Percentiles rank a stretch among this genome's conserved stretches.
phyloP scores from a whole-genome alignment of 2,797 vertebrate genomes.

The Rousettus madagascariensis region DNA sequence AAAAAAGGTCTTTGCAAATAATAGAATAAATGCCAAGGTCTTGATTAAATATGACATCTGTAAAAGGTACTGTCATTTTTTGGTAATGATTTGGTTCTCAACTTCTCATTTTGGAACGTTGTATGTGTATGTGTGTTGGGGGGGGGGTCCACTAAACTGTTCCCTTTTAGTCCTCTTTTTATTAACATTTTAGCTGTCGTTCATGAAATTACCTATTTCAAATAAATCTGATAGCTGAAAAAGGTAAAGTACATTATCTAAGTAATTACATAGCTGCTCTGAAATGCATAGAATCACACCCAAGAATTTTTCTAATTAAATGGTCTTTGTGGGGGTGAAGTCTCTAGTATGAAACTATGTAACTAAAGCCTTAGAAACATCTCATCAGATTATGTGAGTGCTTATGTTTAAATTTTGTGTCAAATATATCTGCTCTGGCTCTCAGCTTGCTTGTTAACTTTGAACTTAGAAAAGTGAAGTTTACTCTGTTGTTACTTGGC shows the following conservation, averaged over 20 bases:
- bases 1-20: constrained; percentile 18
- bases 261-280: constrained; percentile 36
- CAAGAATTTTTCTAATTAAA: constrained; percentile 76
- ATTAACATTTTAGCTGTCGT: constrained; percentile 23
- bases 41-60: constrained; percentile 4
- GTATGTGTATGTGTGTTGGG: neutral
- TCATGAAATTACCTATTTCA: constrained; percentile 31
- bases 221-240: constrained; percentile 20
- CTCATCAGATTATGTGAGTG: neutral
- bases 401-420: constrained; percentile 34
- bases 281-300: constrained; percentile 54
- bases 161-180: neutral
- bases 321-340: constrained; percentile 52
- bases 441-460: neutral
- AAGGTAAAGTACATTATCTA: neutral
- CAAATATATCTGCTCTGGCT: neutral
- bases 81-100: neutral
- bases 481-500: neutral
- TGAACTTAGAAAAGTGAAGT: neutral
- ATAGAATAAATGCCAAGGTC: neutral
- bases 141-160: neutral
- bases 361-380: constrained; percentile 61
- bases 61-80: neutral
- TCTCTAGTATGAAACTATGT: constrained; percentile 58
- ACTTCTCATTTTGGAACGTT: neutral